Conservation (phyloP, 2,113 vertebrate species). For the Amazona guildingii region DNA sequence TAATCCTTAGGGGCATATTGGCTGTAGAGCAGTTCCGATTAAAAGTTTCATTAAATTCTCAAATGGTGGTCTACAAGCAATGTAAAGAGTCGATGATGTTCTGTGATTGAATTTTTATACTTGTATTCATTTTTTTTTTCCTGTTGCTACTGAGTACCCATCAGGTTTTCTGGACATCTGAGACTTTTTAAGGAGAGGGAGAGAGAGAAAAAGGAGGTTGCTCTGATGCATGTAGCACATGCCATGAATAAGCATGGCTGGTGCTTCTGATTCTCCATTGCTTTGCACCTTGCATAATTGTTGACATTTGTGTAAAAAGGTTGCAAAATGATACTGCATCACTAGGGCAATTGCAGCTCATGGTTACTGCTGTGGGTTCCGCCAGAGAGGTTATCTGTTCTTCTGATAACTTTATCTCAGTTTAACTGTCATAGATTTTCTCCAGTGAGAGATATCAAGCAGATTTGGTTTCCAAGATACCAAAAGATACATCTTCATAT, state of each 20-base stretch:
- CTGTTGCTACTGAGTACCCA: background rate
- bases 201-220: background rate
- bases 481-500: constrained; percentile 8
- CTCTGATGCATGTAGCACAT: background rate
- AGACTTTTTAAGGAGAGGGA: background rate
- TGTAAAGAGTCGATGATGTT: background rate
- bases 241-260: background rate
- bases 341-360: background rate
- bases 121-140: background rate
- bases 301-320: background rate
- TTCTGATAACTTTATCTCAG: background rate
- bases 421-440: background rate
- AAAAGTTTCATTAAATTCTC: constrained; percentile 22
- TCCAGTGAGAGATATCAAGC: background rate
- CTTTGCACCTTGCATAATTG: background rate
- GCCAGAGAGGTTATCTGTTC: background rate
- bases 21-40: background rate
- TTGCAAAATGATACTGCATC: background rate
- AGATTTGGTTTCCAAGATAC: constrained; percentile 53
- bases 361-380: background rate
- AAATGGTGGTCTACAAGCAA: background rate
- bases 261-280: background rate
- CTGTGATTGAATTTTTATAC: background rate
- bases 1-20: background rate
- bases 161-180: background rate